A percentile compares a stretch with the other conserved stretches of the same genome.
These are phyloP conservation scores for Australoheros scitulus DNA, from an alignment of 2,113 vertebrate species.

Conservation along the genomic window DNA sequence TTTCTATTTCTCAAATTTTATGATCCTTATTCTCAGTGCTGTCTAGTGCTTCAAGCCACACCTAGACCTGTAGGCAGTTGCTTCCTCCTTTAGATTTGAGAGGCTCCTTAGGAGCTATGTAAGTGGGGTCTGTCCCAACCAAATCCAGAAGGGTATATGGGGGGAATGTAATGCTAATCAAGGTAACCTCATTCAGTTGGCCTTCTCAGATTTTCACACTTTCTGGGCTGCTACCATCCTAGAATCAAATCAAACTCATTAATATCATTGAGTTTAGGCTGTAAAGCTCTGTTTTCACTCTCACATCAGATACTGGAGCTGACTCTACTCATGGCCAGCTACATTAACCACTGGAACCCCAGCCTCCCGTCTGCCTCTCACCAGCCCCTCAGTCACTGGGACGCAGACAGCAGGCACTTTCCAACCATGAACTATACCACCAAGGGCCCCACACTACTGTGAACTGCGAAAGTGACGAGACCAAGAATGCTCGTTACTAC, in stretches of 20 bases:
- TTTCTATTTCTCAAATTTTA: too few species aligned
- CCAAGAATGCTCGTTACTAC: conserved; percentile 9
- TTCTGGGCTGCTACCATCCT: conserved; percentile 1
- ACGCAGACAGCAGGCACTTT: conserved; percentile 82
- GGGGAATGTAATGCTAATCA: conserved; percentile 12
- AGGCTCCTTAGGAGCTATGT: too few species aligned
- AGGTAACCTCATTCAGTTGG: background rate
- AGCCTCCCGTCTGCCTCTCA: conserved; percentile 50
- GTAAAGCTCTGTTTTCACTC: background rate
- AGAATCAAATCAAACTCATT: conserved; percentile 38
- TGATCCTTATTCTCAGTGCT: too few species aligned
- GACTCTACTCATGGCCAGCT: conserved; percentile 89
- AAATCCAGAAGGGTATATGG: too few species aligned
- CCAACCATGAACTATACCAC: conserved; percentile 82
- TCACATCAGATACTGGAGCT: conserved; percentile 85
- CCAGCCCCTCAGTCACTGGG: conserved; percentile 74
- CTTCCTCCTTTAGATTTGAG: too few species aligned
- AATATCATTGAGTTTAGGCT: conserved; percentile 11
- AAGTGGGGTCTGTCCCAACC: too few species aligned
- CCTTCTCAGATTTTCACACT: conserved; percentile 21
- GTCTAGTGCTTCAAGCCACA: too few species aligned
- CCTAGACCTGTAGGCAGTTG: too few species aligned
- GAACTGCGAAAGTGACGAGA: conserved; percentile 40
- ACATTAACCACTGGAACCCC: conserved; percentile 84
- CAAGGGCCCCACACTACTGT: conserved; percentile 88